Evolutionary conservation across 2,113 vertebrate species (phyloP).

Genomic region (Brachypteracias leptosomus): DNA sequence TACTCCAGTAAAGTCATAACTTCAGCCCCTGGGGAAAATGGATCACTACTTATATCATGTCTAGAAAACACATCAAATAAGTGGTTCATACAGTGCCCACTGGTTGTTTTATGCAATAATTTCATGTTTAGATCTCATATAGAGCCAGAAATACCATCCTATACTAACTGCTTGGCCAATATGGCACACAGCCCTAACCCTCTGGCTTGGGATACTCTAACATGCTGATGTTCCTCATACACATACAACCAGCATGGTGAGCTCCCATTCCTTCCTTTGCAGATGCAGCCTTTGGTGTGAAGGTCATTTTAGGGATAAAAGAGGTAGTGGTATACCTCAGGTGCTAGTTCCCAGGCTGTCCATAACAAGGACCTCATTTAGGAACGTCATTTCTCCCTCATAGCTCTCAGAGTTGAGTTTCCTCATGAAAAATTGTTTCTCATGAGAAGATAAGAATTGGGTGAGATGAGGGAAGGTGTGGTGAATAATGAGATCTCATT

Average conservation of each 20-base stretch:
- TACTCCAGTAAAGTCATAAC: neutral
- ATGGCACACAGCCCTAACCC: neutral
- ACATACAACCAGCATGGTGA: neutral
- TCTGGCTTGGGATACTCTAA: neutral
- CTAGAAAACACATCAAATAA: neutral
- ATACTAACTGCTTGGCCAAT: neutral
- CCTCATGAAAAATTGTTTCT: neutral
- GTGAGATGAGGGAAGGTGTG: neutral
- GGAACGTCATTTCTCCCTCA: neutral
- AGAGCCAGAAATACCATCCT: neutral
- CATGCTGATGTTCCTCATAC: fast-evolving
- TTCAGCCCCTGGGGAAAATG: neutral
- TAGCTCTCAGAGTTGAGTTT: neutral
- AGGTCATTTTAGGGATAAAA: neutral
- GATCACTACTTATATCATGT: fast-evolving
- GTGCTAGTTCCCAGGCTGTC: neutral
- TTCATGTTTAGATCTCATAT: neutral
- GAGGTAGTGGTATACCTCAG: neutral
- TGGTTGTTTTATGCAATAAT: neutral
- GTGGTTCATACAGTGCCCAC: neutral
- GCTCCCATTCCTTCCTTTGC: neutral
- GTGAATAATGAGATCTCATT: neutral
- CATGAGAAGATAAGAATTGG: neutral
- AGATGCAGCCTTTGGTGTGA: neutral
- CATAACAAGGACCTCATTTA: neutral